Base-by-base conservation (phyloP, 2,888 invertebrate genomes). In the Tenthredo distinguenda region DNA sequence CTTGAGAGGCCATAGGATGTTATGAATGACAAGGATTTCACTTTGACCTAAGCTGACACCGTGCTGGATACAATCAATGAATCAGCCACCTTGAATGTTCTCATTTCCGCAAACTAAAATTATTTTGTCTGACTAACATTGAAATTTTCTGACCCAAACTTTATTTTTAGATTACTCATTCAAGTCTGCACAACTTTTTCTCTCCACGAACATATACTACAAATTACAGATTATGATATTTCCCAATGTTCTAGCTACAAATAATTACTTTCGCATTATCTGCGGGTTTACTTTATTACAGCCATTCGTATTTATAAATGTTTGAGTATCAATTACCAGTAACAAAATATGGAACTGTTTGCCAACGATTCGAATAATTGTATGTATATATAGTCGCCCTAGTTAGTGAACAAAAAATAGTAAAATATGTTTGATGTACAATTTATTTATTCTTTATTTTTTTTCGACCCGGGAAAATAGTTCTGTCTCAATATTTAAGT, bases 91-190 rank as follows among this genome's bases (percentile, higher is more conserved):
- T 47, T 31, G 50, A 62, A 68, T 68, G 68, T 50, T 83, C 68
- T 68, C 21, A 37, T 81, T 62, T 81, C 47, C 68, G 68, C 34
- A 83, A 83, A n/a, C 83, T 83, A 83, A 83, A 83, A 83, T 83
- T 50, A 68, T 83, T 43, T 83, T 12, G 3, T 83, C 47, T 83
- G 83, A 83, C 83, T 83, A 83, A 47, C 68, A 68, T 31, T 40
- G 31, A 83, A 83, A 9, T 83, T 68, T 65, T 26, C 71, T 83
- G 62, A 83, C 31, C 50, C 47, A 65, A 68, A 83, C 68, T 18
- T 68, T 83, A 83, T 83, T 83, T 68, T 83, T 83, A 68, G 65
- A 83, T 47, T 47, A 40, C 62, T 62, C 37, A 79, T 79, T 31
- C 31, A 37, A 79, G 10, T 40, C 21, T 79, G 58, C 5, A 34